phyloP scores from a whole-genome alignment of 2,797 vertebrate genomes.

The Acomys russatus region DNA sequence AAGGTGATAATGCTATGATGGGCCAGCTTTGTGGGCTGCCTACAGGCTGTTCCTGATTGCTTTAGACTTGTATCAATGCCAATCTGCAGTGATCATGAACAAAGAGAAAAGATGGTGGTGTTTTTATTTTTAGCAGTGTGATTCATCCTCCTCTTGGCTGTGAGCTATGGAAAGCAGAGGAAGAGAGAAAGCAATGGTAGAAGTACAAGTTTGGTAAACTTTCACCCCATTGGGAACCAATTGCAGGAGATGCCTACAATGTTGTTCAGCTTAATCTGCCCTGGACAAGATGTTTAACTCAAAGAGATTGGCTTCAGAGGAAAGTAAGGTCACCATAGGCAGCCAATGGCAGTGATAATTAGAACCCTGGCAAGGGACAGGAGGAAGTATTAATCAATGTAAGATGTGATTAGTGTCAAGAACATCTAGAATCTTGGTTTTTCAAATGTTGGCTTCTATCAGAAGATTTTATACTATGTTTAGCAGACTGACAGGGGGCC shows the following conservation, averaged over 20 bases:
- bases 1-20: not conserved
- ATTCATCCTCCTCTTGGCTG: conserved; percentile 83
- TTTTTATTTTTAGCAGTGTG: conserved; percentile 90
- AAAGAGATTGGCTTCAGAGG: conserved; percentile 6
- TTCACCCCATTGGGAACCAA: conserved; percentile 53
- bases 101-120: conserved; percentile 85
- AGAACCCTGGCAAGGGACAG: not conserved
- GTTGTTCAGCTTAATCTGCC: conserved; percentile 55
- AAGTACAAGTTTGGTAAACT: conserved; percentile 75
- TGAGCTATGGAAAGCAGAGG: conserved; percentile 62
- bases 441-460: not conserved
- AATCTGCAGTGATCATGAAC: conserved; percentile 84
- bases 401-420: not conserved
- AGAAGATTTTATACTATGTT: not conserved
- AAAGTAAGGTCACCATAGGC: not conserved
- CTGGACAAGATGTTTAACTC: conserved; percentile 69
- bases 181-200: conserved; percentile 60
- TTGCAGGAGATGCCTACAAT: conserved; percentile 49
- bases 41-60: conserved; percentile 82
- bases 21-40: conserved; percentile 80
- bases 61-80: conserved; percentile 82
- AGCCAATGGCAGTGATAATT: not conserved
- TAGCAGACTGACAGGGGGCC: not conserved
- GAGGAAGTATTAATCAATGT: not conserved
- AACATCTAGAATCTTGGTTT: not conserved